Conservation (phyloP, 1,140 invertebrate genomes). For the Cepaea nemoralis region DNA sequence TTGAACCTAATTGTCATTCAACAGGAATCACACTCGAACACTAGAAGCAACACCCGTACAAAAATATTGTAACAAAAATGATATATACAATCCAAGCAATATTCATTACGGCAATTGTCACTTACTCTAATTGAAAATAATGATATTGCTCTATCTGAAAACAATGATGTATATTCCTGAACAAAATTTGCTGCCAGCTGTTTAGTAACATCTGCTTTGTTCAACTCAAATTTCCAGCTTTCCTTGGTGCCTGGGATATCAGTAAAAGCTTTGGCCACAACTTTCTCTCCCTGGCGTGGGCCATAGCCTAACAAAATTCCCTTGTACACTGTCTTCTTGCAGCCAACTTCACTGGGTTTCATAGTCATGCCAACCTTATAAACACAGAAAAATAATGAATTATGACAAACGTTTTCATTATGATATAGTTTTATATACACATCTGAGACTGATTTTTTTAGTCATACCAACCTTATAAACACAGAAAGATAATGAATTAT, state of each 20-base stretch:
- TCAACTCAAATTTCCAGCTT: background rate
- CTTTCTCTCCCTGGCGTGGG: constrained; percentile 28
- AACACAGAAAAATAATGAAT: too few species aligned
- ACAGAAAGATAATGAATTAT: too few species aligned
- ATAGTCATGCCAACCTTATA: constrained; percentile 27
- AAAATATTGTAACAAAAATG: too few species aligned
- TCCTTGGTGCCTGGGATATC: constrained; percentile 28
- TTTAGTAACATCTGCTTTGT: constrained; percentile 20
- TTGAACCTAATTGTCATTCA: too few species aligned
- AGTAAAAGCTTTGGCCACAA: constrained; percentile 29
- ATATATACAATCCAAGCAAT: too few species aligned
- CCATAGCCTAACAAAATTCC: constrained; percentile 28
- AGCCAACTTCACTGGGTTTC: constrained; percentile 19
- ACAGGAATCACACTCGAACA: too few species aligned
- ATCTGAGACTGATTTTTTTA: too few species aligned
- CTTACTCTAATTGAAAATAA: constrained; percentile 13
- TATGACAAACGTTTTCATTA: too few species aligned
- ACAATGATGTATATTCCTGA: background rate
- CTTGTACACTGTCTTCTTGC: constrained; percentile 33
- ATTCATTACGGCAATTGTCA: too few species aligned
- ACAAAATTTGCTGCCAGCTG: constrained; percentile 8
- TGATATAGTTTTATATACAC: too few species aligned
- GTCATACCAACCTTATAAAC: too few species aligned
- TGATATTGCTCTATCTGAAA: background rate
- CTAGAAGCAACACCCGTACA: too few species aligned